Conservation (phyloP, 2,113 vertebrate genomes). For the Ciconia boyciana region DNA sequence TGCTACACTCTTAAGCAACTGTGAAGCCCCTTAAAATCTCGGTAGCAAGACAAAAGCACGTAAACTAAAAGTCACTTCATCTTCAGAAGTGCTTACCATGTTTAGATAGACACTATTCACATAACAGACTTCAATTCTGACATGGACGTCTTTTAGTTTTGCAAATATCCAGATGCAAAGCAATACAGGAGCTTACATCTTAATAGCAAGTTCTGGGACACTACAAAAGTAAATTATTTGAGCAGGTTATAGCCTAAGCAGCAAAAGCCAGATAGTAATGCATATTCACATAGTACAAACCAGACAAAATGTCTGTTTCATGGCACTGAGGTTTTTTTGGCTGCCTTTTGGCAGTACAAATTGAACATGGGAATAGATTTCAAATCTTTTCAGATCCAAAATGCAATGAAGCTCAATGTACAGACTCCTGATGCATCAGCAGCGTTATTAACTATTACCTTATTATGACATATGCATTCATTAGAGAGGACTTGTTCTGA, state of each 20-base stretch:
- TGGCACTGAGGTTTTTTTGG: not conserved
- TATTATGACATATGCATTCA: not conserved
- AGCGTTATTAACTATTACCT: slow-evolving; percentile 18
- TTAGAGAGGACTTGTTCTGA: not conserved
- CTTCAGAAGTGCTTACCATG: not conserved
- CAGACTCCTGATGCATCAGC: not conserved
- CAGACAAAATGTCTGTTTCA: not conserved
- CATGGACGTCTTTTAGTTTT: not conserved
- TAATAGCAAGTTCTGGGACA: not conserved
- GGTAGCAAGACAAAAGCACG: not conserved
- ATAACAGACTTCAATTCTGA: not conserved
- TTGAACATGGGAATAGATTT: slow-evolving; percentile 13
- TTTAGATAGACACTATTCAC: not conserved
- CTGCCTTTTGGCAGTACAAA: not conserved
- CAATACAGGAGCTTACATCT: not conserved
- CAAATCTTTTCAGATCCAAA: slow-evolving; percentile 26
- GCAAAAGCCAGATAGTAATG: not conserved
- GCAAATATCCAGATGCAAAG: not conserved
- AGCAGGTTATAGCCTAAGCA: not conserved
- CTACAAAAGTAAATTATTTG: not conserved
- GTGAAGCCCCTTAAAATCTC: not conserved
- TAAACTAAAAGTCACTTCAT: not conserved
- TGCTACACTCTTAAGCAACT: not conserved
- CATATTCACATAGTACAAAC: not conserved
- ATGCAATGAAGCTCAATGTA: not conserved